Conservation (phyloP, 2,113 vertebrate species). For the Dromaius novaehollandiae region DNA sequence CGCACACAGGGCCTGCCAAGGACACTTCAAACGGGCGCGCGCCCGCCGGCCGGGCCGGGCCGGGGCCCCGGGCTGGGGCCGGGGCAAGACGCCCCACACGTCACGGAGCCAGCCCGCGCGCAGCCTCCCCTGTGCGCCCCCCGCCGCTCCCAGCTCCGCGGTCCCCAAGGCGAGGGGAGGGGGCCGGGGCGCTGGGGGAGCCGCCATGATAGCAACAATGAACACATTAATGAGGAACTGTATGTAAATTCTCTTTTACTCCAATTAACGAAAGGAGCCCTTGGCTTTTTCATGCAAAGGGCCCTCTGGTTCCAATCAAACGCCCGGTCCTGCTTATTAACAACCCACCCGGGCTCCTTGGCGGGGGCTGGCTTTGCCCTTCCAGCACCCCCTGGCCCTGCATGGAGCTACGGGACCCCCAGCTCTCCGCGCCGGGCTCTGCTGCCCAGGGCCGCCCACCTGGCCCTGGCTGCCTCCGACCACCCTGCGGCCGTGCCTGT, state of each 20-base stretch:
- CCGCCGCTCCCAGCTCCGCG: too few species aligned
- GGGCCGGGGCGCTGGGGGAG: not conserved
- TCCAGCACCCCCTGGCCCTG: not conserved
- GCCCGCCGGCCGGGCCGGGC: not conserved
- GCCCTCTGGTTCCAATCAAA: conserved; percentile 62
- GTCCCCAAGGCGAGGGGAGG: not conserved
- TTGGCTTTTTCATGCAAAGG: conserved; percentile 65
- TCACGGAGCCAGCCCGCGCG: conserved; percentile 6
- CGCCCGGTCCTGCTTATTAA: conserved; percentile 20
- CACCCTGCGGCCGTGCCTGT: not conserved
- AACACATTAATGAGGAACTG: conserved; percentile 58
- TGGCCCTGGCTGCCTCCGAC: not conserved
- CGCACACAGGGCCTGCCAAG: conserved; percentile 81
- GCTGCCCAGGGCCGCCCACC: too few species aligned
- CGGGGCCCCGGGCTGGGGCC: not conserved
- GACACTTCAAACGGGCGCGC: conserved; percentile 59
- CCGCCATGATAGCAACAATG: conserved; percentile 45
- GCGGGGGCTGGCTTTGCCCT: not conserved
- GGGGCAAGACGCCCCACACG: not conserved
- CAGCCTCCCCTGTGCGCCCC: too few species aligned
- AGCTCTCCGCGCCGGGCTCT: too few species aligned
- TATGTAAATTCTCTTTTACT: conserved; percentile 52
- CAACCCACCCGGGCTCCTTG: not conserved
- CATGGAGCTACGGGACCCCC: not conserved
- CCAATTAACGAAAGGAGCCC: conserved; percentile 71